Evolutionary conservation across 2,797 vertebrate species (phyloP).

Genomic region (Acrossocheilus wenchowensis): DNA sequence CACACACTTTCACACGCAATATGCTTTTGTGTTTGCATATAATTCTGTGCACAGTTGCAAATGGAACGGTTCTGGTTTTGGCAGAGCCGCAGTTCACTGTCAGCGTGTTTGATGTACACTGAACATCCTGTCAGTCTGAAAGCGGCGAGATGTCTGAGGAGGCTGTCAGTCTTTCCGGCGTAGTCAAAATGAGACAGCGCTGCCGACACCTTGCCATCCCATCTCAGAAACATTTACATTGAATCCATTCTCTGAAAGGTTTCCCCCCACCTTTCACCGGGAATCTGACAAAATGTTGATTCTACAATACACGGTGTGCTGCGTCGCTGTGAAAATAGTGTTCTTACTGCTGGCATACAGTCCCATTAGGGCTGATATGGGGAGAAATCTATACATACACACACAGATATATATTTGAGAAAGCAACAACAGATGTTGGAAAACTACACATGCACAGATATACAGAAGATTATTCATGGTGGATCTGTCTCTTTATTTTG

Average conservation of each 20-base stretch:
- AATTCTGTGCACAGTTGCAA: slow-evolving; percentile 52
- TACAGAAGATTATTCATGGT: slow-evolving; percentile 5
- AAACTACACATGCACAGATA: not conserved
- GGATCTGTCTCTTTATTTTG: slow-evolving; percentile 77
- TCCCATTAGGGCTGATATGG: slow-evolving; percentile 71
- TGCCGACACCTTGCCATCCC: slow-evolving; percentile 63
- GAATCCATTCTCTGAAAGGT: slow-evolving; percentile 43
- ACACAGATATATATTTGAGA: slow-evolving; percentile 9
- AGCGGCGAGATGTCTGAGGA: slow-evolving; percentile 67
- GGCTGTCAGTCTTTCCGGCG: slow-evolving; percentile 70
- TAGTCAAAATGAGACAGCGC: slow-evolving; percentile 63
- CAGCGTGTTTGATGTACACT: slow-evolving; percentile 69
- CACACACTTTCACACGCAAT: not conserved
- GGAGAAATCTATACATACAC: slow-evolving; percentile 61
- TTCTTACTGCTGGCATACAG: slow-evolving; percentile 72
- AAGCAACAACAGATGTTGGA: not conserved
- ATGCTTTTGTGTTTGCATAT: slow-evolving; percentile 12
- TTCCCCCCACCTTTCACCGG: slow-evolving; percentile 21
- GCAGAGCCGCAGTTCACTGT: slow-evolving; percentile 51
- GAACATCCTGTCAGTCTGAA: slow-evolving; percentile 74
- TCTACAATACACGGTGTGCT: slow-evolving; percentile 74
- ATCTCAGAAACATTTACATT: slow-evolving; percentile 57
- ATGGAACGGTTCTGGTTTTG: slow-evolving; percentile 71
- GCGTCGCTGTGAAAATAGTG: slow-evolving; percentile 78
- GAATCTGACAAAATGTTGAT: slow-evolving; percentile 80